A percentile compares a stretch with the other conserved stretches of the same genome.
Evolutionary conservation across 1,140 invertebrate genomes (phyloP).

Genomic region (Lordiphosa collinella): DNA sequence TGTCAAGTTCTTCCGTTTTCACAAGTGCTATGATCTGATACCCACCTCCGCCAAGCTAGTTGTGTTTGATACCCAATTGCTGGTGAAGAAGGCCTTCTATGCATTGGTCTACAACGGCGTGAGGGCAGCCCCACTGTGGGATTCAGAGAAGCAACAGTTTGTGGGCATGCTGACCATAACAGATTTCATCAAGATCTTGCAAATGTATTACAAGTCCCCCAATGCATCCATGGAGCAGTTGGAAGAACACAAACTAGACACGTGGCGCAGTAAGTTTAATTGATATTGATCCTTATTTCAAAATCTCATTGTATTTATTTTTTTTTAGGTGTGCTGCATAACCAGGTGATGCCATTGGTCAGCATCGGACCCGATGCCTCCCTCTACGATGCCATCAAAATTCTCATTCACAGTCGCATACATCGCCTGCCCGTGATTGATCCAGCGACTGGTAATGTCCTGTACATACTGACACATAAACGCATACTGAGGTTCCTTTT

Average conservation of each 20-base stretch:
- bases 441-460: constrained; percentile 95
- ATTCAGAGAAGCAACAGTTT: constrained; percentile 93
- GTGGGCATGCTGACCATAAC: constrained; percentile 99
- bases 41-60: constrained; percentile 99
- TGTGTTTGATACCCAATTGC: constrained; percentile 99
- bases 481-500: constrained; percentile 98
- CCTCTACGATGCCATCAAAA: constrained; percentile 95
- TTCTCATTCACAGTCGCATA: constrained; percentile 95
- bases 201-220: constrained; percentile 98
- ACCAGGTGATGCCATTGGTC: constrained; percentile 89
- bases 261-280: constrained; percentile 90
- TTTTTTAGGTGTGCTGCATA: constrained; percentile 88
- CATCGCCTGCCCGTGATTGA: constrained; percentile 99
- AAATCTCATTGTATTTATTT: constrained; percentile 16
- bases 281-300: background rate
- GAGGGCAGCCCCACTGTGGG: constrained; percentile 98
- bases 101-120: constrained; percentile 99
- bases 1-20: constrained; percentile 99
- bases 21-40: constrained; percentile 99
- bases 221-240: constrained; percentile 96
- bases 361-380: constrained; percentile 93
- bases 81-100: constrained; percentile 99
- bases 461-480: constrained; percentile 99
- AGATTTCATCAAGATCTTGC: constrained; percentile 99
- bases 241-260: constrained; percentile 98